phyloP scores from a whole-genome alignment of 2,888 invertebrate species.

The Hypsopygia costalis region DNA sequence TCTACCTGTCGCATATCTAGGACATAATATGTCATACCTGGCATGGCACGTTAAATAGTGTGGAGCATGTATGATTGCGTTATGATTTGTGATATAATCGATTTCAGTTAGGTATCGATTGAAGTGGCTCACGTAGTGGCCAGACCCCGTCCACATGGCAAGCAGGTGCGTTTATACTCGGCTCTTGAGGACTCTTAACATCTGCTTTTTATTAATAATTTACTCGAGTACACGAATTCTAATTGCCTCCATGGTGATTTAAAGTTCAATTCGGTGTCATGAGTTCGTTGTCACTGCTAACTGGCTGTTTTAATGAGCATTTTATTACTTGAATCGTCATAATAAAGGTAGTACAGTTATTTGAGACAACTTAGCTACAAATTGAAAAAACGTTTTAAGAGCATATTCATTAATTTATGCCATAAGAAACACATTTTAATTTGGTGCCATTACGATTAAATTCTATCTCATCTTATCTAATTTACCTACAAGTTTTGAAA shows the following conservation, averaged over 20 bases:
- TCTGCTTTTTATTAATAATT: slow-evolving; percentile 73
- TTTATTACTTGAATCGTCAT: slow-evolving; percentile 33
- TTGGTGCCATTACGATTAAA: too few species aligned
- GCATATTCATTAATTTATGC: slow-evolving; percentile 1
- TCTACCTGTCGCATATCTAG: slow-evolving; percentile 70
- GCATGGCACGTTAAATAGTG: slow-evolving; percentile 50
- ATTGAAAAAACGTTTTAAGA: slow-evolving; percentile 12
- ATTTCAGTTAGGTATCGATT: slow-evolving; percentile 29
- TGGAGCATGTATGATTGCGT: slow-evolving; percentile 60
- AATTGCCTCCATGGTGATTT: slow-evolving; percentile 52
- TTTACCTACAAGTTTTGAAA: too few species aligned
- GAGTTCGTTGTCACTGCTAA: slow-evolving; percentile 27
- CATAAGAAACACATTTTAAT: too few species aligned
- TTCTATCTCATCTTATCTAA: too few species aligned
- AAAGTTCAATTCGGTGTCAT: slow-evolving; percentile 37
- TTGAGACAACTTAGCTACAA: slow-evolving; percentile 15
- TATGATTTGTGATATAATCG: slow-evolving; percentile 68
- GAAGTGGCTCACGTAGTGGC: slow-evolving; percentile 29
- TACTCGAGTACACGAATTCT: slow-evolving; percentile 55
- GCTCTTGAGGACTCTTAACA: slow-evolving; percentile 61
- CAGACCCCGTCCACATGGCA: slow-evolving; percentile 34
- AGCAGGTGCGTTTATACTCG: slow-evolving; percentile 69
- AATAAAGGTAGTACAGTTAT: slow-evolving; percentile 23
- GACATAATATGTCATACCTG: slow-evolving; percentile 71
- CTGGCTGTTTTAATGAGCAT: slow-evolving; percentile 31